These are phyloP conservation scores for Agriopis leucophaearia DNA, from an alignment of 2,888 invertebrate species.

Conservation along the genomic window DNA sequence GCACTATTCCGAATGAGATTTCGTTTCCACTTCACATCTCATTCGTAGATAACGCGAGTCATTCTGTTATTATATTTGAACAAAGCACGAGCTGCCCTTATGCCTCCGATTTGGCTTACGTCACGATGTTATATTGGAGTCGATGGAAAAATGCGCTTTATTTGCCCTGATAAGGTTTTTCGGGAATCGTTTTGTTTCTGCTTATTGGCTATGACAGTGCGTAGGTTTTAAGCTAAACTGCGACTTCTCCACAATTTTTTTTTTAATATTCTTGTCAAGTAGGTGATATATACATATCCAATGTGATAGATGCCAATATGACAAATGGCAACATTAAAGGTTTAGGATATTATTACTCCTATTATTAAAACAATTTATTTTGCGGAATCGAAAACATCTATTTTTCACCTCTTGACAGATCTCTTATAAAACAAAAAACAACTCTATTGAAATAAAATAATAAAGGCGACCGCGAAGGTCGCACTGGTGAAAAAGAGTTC, in stretches of 20 bases:
- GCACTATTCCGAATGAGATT: slow-evolving; percentile 78
- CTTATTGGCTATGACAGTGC: background rate
- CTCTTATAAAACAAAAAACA: too few relatives aligned
- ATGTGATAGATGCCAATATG: too few relatives aligned
- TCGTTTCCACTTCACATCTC: slow-evolving; percentile 74
- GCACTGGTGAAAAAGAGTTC: too few relatives aligned
- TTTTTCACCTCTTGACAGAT: too few relatives aligned
- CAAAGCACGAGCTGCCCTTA: slow-evolving; percentile 71
- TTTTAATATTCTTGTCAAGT: background rate
- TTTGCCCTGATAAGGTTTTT: slow-evolving; percentile 40
- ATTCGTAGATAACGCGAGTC: slow-evolving; percentile 76
- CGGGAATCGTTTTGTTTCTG: slow-evolving; percentile 30
- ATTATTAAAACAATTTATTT: too few relatives aligned
- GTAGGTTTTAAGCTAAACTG: background rate
- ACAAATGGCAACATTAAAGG: too few relatives aligned
- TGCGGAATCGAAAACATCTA: too few relatives aligned
- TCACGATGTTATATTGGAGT: slow-evolving; percentile 73
- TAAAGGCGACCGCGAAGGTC: too few relatives aligned
- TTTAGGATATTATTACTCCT: too few relatives aligned
- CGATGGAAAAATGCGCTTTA: slow-evolving; percentile 52
- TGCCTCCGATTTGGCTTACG: slow-evolving; percentile 75
- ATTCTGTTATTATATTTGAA: slow-evolving; percentile 57
- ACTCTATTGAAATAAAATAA: too few relatives aligned
- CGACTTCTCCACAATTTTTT: background rate
- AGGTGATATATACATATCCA: background rate